Evolutionary conservation across 64 coral and sea anemone species (phyloP).

Genomic region (Stichodactyla helianthus): DNA sequence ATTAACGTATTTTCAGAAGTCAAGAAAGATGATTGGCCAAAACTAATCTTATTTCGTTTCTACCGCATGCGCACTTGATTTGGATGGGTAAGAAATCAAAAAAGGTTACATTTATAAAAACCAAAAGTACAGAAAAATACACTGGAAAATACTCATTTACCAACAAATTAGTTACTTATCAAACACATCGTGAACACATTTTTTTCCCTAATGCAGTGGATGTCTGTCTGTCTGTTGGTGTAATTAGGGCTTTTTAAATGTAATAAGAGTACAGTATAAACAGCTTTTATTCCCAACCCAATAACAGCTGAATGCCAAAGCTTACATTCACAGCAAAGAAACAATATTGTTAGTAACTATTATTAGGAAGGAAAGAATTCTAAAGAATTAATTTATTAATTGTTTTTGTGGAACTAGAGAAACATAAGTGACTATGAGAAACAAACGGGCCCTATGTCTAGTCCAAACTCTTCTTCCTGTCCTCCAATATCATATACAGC

Average conservation of each 20-base stretch:
- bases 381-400: background rate
- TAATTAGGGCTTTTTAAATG: conserved; percentile 3
- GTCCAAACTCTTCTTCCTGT: conserved; percentile 70
- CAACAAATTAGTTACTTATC: background rate
- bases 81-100: background rate
- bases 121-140: conserved; percentile 8
- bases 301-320: conserved; percentile 14
- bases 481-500: conserved; percentile 64
- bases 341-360: conserved; percentile 7
- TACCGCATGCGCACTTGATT: background rate
- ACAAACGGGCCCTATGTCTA: conserved; percentile 75
- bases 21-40: background rate
- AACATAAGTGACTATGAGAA: conserved; percentile 43
- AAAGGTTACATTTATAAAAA: background rate
- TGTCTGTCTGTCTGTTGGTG: background rate
- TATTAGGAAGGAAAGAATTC: conserved; percentile 9
- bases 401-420: conserved; percentile 2
- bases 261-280: conserved; percentile 4
- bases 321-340: conserved; percentile 2
- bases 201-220: background rate
- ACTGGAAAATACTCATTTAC: background rate
- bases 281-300: conserved; percentile 16
- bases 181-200: conserved; percentile 1
- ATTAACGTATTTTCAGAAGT: background rate
- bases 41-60: background rate